Evolutionary conservation across 1,140 invertebrate species (phyloP), one percentile per base, ranked within the genome.

Genomic region (Acromyrmex charruanus): DNA sequence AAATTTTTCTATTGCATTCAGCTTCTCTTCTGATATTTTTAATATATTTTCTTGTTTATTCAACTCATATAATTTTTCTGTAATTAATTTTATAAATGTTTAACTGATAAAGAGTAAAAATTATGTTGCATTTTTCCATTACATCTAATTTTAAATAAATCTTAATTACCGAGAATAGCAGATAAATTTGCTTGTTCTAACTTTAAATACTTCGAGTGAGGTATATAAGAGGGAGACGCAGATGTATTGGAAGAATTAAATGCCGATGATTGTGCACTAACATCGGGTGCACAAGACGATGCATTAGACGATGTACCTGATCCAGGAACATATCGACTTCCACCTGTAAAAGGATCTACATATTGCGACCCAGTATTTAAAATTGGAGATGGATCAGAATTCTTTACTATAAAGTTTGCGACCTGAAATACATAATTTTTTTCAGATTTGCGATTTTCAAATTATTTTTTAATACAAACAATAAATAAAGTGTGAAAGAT

Each of bases 341-440:
- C 96, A 69, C 98, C 98, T 10, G 98, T 98, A 91, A 98, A 98
- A 10, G 98, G 98, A 96, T 98, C 98, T 86, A 96, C 96, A 93
- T 95, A 97, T 79, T 96, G 96, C 86, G 90, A 92, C 89, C 92
- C 95, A 9, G 94, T 92, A 55, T 93, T 93, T 16, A 93, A 69
- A 59, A 89, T 69, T 77, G 93, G 91, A 35, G 88, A 84, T 53
- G 88, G 31, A 69, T 92, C 89, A 74, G 93, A 94, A 95, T 99
- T 99, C 86, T 97, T 98, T 18, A 98, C 96, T 85, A 99, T 99
- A 94, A 99, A 99, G 95, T 99, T 98, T n/a, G 98, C 98, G 39
- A 98, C 96, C 95, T 97, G 95, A 96, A 97, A 81, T 97, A 16
- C 69, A 49, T 10, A 69, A 81, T 58, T 49, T 1, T 49, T 72